A percentile compares a stretch with the other conserved stretches of the same genome.
These are phyloP conservation scores for Tetrao urogallus DNA, from an alignment of 2,113 vertebrate species.

Conservation along the genomic window DNA sequence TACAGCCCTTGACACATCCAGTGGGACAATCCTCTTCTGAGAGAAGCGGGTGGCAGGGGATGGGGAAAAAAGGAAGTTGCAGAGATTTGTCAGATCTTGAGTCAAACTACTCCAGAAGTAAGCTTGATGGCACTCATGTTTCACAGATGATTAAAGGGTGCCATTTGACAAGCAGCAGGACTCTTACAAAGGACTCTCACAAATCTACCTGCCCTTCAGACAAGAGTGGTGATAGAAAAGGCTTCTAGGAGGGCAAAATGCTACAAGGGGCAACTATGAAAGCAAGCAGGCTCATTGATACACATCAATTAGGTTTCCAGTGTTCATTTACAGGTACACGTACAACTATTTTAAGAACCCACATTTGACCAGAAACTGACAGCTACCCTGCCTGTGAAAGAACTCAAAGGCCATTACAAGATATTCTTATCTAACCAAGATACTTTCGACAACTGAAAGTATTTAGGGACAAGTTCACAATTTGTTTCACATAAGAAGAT, in stretches of 20 bases:
- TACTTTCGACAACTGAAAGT: background rate
- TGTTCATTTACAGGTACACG: background rate
- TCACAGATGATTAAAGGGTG: background rate
- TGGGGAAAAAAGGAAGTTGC: background rate
- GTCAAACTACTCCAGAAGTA: background rate
- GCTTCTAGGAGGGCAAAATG: background rate
- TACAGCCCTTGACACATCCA: background rate
- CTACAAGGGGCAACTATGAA: background rate
- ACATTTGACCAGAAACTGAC: background rate
- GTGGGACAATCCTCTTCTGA: background rate
- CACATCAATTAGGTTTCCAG: background rate
- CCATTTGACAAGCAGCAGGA: background rate
- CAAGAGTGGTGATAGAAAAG: background rate
- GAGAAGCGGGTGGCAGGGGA: accelerated
- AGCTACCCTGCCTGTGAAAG: background rate
- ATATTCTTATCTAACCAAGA: background rate
- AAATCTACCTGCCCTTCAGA: background rate
- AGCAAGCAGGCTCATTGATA: background rate
- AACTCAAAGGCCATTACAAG: background rate
- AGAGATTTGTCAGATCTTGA: background rate
- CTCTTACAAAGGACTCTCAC: background rate
- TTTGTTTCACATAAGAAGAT: background rate
- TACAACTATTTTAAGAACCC: background rate
- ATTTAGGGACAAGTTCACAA: background rate
- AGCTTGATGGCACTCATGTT: background rate